These are phyloP conservation scores for Loriculus beryllinus DNA, from an alignment of 2,797 vertebrate species.

Conservation along the genomic window DNA sequence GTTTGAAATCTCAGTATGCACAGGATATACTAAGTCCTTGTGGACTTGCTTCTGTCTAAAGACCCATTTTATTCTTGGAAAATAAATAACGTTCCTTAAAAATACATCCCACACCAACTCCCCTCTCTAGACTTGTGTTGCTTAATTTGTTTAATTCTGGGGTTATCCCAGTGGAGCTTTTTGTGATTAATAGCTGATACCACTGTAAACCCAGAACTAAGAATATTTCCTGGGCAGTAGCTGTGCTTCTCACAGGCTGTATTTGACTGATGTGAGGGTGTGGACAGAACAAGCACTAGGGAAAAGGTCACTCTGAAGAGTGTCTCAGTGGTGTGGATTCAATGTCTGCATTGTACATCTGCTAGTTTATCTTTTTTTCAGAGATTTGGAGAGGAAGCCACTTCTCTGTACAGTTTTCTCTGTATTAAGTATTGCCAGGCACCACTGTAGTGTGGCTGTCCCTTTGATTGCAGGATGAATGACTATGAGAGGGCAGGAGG, in stretches of 20 bases:
- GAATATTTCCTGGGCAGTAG: not conserved
- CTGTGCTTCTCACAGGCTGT: not conserved
- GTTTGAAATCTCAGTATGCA: constrained; percentile 42
- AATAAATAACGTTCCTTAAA: not conserved
- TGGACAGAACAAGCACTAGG: not conserved
- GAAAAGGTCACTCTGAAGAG: not conserved
- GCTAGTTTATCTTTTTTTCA: not conserved
- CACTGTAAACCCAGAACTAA: not conserved
- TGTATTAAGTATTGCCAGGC: not conserved
- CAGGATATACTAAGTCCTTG: not conserved
- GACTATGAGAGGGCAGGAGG: too few species aligned
- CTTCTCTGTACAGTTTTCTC: not conserved
- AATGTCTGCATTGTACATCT: not conserved
- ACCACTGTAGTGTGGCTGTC: not conserved
- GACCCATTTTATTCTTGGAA: not conserved
- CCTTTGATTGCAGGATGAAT: not conserved
- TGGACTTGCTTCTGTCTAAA: not conserved
- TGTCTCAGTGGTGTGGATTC: not conserved
- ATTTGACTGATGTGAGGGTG: not conserved
- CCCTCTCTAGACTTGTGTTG: not conserved
- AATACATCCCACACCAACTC: not conserved
- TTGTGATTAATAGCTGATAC: not conserved
- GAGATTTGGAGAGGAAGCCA: not conserved
- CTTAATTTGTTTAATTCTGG: constrained; percentile 17
- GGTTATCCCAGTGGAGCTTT: not conserved